Base-by-base conservation (phyloP, 2,888 invertebrate species). In the Scrobipalpa atriplicella region DNA sequence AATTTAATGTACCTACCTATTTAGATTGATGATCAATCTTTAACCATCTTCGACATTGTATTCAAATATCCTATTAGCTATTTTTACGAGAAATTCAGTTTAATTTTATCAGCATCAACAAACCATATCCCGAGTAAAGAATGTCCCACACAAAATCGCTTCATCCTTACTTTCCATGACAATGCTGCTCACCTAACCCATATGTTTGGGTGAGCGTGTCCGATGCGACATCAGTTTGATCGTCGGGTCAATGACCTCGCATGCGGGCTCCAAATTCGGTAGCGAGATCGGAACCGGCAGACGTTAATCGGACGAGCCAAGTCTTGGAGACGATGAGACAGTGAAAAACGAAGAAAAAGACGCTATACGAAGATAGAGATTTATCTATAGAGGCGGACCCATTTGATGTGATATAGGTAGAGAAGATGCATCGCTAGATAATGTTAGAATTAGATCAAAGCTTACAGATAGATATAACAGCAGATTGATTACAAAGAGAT, bases 191-290 rank as follows among this genome's bases (percentile, higher is more conserved):
- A 62, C 62, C 62, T 62, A 62, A 47, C 62, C 62, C 64, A 64
- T 52, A 64, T 60, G 62, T n/a, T 60, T 38, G 47, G 64, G 56
- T 47, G 41, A 69, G 61, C 69, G 73, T 67, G 65, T 62, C 67
- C 65, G 68, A 74, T 74, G 65, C 56, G 62, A 67, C 67, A 66
- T 65, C 39, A n/a, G 51, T 21, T 61, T 63, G 70, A 71, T 71
- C 71, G 68, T 3, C 67, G 54, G 90, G 88, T 86, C 87, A 73
- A 39, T 71, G 87, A 89, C 87, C 89, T 70, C 78, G 67, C 66
- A 84, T 87, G 87, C 86, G 86, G 86, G 87, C 83, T 80, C 85
- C 86, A 75, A 89, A 89, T 90, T 90, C 82, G 82, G 88, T 81
- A 84, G 82, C 77, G 19, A 58, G 38, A 58, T 58, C 58, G 36